Conservation (phyloP, 2,888 invertebrate species). For the Philereme transversata region DNA sequence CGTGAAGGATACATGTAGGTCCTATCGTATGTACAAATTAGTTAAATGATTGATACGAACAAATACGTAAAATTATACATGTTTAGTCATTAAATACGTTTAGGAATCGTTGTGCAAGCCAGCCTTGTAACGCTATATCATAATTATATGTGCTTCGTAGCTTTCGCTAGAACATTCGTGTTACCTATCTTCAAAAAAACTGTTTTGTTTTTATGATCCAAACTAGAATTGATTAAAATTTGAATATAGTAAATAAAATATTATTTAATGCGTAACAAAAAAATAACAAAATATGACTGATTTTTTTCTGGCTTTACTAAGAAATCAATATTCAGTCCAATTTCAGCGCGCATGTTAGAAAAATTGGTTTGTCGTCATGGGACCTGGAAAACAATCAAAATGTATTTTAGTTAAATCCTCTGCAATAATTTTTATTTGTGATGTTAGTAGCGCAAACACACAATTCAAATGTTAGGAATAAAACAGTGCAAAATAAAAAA, state of each 20-base stretch:
- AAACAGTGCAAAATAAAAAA: slow-evolving; percentile 36
- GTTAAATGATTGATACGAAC: too few relatives aligned
- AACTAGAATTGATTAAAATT: too few relatives aligned
- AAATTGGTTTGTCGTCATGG: slow-evolving; percentile 33
- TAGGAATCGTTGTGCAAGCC: too few relatives aligned
- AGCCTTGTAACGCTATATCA: too few relatives aligned
- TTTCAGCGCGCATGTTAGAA: slow-evolving; percentile 22
- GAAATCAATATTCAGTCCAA: slow-evolving; percentile 25
- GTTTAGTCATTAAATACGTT: too few relatives aligned
- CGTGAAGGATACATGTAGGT: too few relatives aligned
- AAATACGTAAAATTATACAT: too few relatives aligned
- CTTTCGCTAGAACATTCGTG: too few relatives aligned
- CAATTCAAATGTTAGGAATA: background rate
- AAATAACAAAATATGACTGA: slow-evolving; percentile 5
- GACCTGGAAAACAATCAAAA: slow-evolving; percentile 52
- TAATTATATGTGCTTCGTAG: too few relatives aligned
- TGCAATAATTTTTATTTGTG: background rate
- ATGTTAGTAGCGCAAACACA: slow-evolving; percentile 24
- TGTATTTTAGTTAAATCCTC: background rate
- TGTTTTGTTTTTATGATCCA: too few relatives aligned
- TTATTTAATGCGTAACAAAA: slow-evolving; percentile 4
- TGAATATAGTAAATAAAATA: background rate
- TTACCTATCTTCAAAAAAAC: too few relatives aligned
- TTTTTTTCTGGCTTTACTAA: background rate
- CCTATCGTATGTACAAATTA: too few relatives aligned